phyloP scores from a whole-genome alignment of 2,113 vertebrate genomes.

The Sitta europaea region DNA sequence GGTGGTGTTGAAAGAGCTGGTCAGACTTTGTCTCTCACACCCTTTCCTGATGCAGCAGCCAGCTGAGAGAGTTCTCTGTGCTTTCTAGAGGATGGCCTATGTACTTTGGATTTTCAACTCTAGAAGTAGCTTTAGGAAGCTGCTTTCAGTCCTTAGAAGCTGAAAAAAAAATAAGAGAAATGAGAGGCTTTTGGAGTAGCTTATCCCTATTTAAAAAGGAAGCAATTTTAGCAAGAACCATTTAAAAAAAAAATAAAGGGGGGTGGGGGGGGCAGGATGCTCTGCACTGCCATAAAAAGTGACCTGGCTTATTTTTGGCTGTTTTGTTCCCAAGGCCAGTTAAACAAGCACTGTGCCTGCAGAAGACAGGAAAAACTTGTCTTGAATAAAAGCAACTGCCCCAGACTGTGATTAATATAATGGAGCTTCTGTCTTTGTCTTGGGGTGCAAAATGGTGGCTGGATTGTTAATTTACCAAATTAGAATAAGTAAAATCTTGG shows the following conservation, averaged over 20 bases:
- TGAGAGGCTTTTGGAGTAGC: background rate
- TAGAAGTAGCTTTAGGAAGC: background rate
- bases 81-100: background rate
- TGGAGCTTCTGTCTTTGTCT: background rate
- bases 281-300: slow-evolving; percentile 23
- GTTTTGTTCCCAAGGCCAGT: background rate
- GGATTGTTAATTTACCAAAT: background rate
- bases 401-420: background rate
- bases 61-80: background rate
- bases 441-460: background rate
- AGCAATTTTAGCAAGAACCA: background rate
- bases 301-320: slow-evolving; percentile 27
- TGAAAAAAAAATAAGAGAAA: background rate
- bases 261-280: background rate
- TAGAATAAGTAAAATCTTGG: background rate
- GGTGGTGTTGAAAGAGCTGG: background rate
- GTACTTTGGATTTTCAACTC: background rate
- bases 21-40: background rate
- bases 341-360: slow-evolving; percentile 4
- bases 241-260: background rate
- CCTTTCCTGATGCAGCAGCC: background rate
- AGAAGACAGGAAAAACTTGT: background rate
- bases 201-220: background rate
- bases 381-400: background rate
- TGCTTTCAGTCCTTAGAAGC: background rate